A percentile compares a stretch with the other conserved stretches of the same genome.
These are phyloP conservation scores for Callipepla squamata DNA, from an alignment of 2,113 vertebrate species.

Conservation along the genomic window DNA sequence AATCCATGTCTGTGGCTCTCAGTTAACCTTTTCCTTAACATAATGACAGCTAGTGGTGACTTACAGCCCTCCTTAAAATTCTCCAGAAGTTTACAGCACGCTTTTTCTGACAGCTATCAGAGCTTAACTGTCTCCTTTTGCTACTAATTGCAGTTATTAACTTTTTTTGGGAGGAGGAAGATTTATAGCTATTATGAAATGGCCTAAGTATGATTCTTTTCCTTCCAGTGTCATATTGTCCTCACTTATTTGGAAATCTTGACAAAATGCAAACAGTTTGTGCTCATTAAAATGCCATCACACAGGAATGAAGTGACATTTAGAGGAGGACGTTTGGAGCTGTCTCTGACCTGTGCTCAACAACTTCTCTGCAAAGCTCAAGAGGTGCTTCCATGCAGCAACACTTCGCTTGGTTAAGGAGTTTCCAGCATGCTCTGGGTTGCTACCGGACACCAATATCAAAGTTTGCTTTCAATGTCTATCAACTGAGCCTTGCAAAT, in stretches of 20 bases:
- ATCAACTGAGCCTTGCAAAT: background rate
- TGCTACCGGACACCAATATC: background rate
- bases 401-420: background rate
- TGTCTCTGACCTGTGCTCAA: background rate
- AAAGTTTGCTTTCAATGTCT: background rate
- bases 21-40: background rate
- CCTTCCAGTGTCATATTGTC: slow-evolving; percentile 10
- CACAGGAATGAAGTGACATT: background rate
- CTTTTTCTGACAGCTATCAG: background rate
- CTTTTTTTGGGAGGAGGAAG: background rate
- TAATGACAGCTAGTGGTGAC: background rate
- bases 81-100: background rate
- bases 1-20: background rate
- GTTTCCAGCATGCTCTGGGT: background rate
- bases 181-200: slow-evolving; percentile 2
- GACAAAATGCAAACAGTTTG: slow-evolving; percentile 17
- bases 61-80: background rate
- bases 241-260: slow-evolving; percentile 4
- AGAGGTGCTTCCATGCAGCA: background rate
- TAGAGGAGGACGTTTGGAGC: background rate
- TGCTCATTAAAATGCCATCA: slow-evolving; percentile 54
- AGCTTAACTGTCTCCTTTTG: background rate
- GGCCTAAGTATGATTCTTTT: background rate
- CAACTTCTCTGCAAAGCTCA: background rate
- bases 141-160: slow-evolving; percentile 42